phyloP scores from a whole-genome alignment of 2,888 invertebrate species.

The Micropterix aruncella region DNA sequence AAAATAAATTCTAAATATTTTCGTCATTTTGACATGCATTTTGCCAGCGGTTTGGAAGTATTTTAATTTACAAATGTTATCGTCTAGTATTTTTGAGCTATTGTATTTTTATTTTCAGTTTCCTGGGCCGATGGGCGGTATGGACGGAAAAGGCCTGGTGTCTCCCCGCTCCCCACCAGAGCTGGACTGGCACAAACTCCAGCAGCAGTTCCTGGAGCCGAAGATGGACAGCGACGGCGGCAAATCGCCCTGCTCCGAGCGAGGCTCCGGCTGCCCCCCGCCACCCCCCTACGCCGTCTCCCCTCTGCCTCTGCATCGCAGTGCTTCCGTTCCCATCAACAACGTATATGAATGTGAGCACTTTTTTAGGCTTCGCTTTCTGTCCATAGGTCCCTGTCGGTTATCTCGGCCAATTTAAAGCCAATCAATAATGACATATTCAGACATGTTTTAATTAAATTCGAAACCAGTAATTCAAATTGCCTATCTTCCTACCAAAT shows the following conservation, averaged over 20 bases:
- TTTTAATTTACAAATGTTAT: too few relatives aligned
- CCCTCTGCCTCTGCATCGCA: slow-evolving; percentile 30
- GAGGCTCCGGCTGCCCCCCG: slow-evolving; percentile 29
- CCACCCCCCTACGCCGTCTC: slow-evolving; percentile 39
- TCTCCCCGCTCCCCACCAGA: slow-evolving; percentile 41
- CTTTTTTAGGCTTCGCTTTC: too few relatives aligned
- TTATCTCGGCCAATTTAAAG: too few relatives aligned
- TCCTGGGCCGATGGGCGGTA: slow-evolving; percentile 21
- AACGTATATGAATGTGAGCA: too few relatives aligned
- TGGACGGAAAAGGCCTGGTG: slow-evolving; percentile 19
- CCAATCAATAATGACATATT: too few relatives aligned
- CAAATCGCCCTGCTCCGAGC: slow-evolving; percentile 35
- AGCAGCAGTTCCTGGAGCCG: slow-evolving; percentile 72
- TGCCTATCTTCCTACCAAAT: too few relatives aligned
- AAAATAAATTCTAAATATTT: too few relatives aligned
- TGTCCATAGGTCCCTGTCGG: too few relatives aligned
- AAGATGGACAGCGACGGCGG: slow-evolving; percentile 15
- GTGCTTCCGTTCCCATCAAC: slow-evolving; percentile 39
- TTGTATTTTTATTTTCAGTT: neutral
- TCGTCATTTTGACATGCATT: neutral
- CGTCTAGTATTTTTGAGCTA: neutral
- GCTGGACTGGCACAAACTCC: slow-evolving; percentile 85
- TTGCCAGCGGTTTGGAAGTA: too few relatives aligned
- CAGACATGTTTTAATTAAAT: too few relatives aligned
- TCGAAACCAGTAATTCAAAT: too few relatives aligned